Evolutionary conservation across 2,113 vertebrate genomes (phyloP).

Genomic region (Lamprologus speciosus): DNA sequence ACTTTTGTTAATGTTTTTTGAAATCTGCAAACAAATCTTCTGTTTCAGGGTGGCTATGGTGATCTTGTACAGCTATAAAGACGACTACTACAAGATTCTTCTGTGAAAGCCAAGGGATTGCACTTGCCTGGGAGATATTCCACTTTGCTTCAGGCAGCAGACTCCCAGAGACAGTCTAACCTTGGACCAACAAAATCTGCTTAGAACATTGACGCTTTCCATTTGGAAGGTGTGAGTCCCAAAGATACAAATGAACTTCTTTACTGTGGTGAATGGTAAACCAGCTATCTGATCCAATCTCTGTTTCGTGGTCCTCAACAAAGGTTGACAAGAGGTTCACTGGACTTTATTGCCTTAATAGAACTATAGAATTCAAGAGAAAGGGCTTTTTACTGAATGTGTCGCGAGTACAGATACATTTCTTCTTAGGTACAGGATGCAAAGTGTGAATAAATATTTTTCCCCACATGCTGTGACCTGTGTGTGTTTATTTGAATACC

Average conservation of each 20-base stretch:
- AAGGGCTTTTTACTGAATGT: constrained; percentile 27
- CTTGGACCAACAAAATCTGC: background rate
- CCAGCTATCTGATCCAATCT: background rate
- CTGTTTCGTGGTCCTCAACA: background rate
- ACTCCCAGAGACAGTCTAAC: background rate
- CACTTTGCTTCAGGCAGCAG: background rate
- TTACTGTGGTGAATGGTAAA: background rate
- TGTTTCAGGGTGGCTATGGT: constrained; percentile 81
- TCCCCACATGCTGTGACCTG: background rate
- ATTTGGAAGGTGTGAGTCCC: background rate
- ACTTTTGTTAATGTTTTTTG: background rate
- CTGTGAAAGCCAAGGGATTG: constrained; percentile 63
- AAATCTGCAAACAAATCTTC: background rate
- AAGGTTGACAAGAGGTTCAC: background rate
- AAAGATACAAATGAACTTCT: background rate
- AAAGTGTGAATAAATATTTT: constrained; percentile 49
- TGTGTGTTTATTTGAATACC: background rate
- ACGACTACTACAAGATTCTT: constrained; percentile 91
- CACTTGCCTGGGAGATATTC: background rate
- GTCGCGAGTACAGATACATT: background rate
- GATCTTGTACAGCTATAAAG: constrained; percentile 90
- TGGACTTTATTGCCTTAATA: constrained; percentile 47
- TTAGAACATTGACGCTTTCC: background rate
- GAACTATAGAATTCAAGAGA: background rate
- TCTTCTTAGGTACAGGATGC: background rate